These are phyloP conservation scores for Murina feae DNA, from an alignment of 2,113 vertebrate species.

Conservation along the genomic window DNA sequence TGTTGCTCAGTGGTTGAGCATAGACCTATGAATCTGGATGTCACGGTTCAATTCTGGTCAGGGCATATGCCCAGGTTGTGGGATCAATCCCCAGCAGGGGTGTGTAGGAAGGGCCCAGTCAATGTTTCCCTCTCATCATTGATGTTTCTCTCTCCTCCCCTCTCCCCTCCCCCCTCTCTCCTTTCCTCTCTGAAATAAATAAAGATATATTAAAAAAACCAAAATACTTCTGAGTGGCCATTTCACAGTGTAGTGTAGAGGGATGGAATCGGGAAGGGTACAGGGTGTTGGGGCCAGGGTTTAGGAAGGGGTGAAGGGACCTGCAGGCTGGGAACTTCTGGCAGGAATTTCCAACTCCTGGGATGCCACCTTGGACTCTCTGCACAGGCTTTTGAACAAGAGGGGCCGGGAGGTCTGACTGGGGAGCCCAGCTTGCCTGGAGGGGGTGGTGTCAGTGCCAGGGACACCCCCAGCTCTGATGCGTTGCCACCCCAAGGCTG, in stretches of 20 bases:
- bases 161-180: no score
- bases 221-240: not conserved
- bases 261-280: not conserved
- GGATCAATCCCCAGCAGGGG: no score
- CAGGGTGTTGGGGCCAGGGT: not conserved
- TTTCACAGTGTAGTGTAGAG: not conserved
- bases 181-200: no score
- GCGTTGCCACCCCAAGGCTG: conserved; percentile 13
- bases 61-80: no score
- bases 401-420: not conserved
- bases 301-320: not conserved
- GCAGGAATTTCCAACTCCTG: not conserved
- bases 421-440: not conserved
- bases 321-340: not conserved
- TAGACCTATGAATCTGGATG: no score
- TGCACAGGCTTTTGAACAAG: not conserved
- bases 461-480: not conserved
- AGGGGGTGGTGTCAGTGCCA: not conserved
- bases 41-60: no score
- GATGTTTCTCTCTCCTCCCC: no score
- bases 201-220: no score
- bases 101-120: no score
- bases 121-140: no score
- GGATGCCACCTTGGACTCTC: not conserved
- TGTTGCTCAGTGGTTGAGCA: no score